These are phyloP conservation scores for Apolygus lucorum DNA, from an alignment of 1,140 invertebrate genomes.

Conservation along the genomic window DNA sequence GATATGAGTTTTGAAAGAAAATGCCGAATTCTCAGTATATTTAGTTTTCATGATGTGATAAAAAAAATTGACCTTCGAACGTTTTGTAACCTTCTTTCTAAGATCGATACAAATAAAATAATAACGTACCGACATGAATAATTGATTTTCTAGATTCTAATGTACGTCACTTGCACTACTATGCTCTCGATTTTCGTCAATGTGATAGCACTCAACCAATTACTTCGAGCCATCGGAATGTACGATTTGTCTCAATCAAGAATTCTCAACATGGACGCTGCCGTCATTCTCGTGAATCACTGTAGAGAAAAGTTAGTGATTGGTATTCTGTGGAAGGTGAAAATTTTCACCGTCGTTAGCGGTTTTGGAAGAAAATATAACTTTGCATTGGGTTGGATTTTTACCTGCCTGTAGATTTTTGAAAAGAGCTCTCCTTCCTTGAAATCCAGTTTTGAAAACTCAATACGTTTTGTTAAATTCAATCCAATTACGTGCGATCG, in stretches of 20 bases:
- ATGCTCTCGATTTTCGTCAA: not conserved
- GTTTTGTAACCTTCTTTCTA: not conserved
- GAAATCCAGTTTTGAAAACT: not conserved
- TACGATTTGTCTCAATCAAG: constrained; percentile 11
- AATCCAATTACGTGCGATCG: not conserved
- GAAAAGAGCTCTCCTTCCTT: not conserved
- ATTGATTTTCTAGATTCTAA: not conserved
- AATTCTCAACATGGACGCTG: constrained; percentile 11
- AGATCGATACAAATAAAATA: not conserved
- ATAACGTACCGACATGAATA: not conserved
- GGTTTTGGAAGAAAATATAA: not conserved
- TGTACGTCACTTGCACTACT: not conserved
- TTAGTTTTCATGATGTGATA: too few species aligned
- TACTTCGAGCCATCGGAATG: not conserved
- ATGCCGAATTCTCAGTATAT: not conserved
- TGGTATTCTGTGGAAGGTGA: not conserved
- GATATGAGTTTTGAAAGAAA: not conserved
- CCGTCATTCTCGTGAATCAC: not conserved
- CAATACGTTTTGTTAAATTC: not conserved
- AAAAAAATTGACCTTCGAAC: not conserved
- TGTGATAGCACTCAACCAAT: not conserved
- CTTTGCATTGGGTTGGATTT: not conserved
- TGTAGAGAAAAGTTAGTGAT: constrained; percentile 13
- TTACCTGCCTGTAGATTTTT: too few species aligned
- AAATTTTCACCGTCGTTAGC: not conserved